phyloP scores from a whole-genome alignment of 1,140 invertebrate species.

The Samia ricini region DNA sequence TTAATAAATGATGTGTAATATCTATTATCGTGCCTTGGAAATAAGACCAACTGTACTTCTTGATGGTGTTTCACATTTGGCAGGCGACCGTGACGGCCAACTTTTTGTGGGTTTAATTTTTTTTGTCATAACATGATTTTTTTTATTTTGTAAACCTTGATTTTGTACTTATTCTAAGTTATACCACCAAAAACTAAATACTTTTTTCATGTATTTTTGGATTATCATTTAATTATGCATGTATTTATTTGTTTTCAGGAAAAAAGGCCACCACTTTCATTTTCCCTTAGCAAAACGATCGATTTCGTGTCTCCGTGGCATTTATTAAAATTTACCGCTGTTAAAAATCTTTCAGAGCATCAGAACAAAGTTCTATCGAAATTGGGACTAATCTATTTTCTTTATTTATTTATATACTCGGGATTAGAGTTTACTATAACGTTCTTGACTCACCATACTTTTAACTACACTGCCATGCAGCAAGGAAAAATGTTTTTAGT shows the following conservation, averaged over 20 bases:
- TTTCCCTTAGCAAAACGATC: conserved; percentile 84
- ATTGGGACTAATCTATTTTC: conserved; percentile 93
- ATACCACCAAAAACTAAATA: no score
- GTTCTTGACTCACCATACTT: conserved; percentile 96
- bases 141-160: no score
- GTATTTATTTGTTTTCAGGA: conserved; percentile 78
- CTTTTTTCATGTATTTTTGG: background rate
- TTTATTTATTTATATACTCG: conserved; percentile 98
- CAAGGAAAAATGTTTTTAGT: conserved; percentile 99
- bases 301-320: conserved; percentile 81
- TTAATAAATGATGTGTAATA: background rate
- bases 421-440: conserved; percentile 98
- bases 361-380: conserved; percentile 83
- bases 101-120: no score
- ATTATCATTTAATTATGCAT: background rate
- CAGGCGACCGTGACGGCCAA: no score
- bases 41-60: no score
- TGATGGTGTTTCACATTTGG: no score
- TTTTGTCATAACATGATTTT: no score
- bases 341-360: conserved; percentile 77
- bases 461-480: conserved; percentile 95
- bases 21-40: no score
- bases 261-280: conserved; percentile 81
- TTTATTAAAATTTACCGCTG: conserved; percentile 81
- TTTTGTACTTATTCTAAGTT: no score